Base-by-base conservation (phyloP, 2,113 vertebrate species). In the Podilymbus podiceps region DNA sequence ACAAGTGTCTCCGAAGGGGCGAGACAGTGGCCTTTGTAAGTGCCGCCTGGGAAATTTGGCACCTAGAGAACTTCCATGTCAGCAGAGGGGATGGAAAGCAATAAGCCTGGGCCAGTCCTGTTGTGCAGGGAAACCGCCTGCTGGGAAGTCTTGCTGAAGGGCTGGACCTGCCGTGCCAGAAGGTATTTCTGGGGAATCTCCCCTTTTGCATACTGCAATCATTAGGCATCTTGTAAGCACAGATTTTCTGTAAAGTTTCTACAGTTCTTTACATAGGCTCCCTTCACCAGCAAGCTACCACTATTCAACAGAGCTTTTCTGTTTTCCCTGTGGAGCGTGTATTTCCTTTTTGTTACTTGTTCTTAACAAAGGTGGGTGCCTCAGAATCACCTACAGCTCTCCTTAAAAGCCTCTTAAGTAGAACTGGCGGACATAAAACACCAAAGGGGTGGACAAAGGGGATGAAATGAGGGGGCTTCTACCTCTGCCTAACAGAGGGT, bases 61-160 rank as follows among this genome's bases (percentile, higher is more conserved):
- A 38, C 17, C n/a, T 33, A 4, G 3, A 1, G 7, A 71, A 16
- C 1, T 0, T 44, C 18, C 2, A 0, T n/a, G 30, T 23, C 21
- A 60, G 53, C 63, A 40, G 23, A 24, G 9, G 11, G 3, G 22
- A 5, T 53, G 71, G 49, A 50, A 72, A 53, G 58, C 42, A 30
- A 5, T 8, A 15, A 74, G 58, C 6, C 28, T 8, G 31, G 7
- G 16, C 18, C 8, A 5, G 40, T 18, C 46, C 46, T 6, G 14
- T 9, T 19, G n/a, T 18, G 35, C n/a, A 38, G 78, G 69, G 42
- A 56, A 42, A 28, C 0, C 5, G 3, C 22, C 16, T 2, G 5
- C 44, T 68, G 46, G 30, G 62, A 46, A 50, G 25, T 15, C 40
- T 28, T 17, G 9, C 66, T 27, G 49, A 25, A 63, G n/a, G 9